A percentile compares a stretch with the other conserved stretches of the same genome.
Evolutionary conservation across 2,888 invertebrate genomes (phyloP).

Genomic region (Heliconius aoede): DNA sequence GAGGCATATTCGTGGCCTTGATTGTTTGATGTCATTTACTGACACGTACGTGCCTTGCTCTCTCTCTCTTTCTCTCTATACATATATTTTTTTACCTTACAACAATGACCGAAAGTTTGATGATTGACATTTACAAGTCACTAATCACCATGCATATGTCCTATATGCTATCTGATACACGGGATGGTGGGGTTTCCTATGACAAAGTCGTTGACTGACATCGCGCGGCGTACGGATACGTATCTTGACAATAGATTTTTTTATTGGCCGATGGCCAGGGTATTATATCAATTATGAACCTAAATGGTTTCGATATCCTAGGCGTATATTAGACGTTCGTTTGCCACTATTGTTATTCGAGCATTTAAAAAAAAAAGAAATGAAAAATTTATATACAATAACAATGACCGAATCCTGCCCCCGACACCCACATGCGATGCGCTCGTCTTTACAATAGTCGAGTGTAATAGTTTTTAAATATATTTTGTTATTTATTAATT

Average conservation of each 20-base stretch:
- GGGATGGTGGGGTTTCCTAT: conserved; percentile 65
- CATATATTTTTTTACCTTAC: conserved; percentile 50
- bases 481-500: conserved; percentile 32
- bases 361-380: conserved; percentile 54
- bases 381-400: conserved; percentile 48
- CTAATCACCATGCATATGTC: conserved; percentile 72
- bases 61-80: too few relatives aligned
- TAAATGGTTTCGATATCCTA: conserved; percentile 64
- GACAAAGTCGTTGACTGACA: conserved; percentile 69
- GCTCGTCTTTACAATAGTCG: conserved; percentile 27
- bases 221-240: conserved; percentile 56
- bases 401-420: conserved; percentile 41
- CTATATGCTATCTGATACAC: conserved; percentile 74
- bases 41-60: conserved; percentile 59
- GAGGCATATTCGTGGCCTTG: conserved; percentile 59
- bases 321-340: conserved; percentile 58
- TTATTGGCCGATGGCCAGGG: conserved; percentile 62
- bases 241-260: conserved; percentile 67
- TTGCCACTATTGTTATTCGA: conserved; percentile 68
- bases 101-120: conserved; percentile 60
- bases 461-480: conserved; percentile 30
- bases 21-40: conserved; percentile 57
- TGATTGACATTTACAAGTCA: conserved; percentile 72
- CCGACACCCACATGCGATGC: conserved; percentile 48
- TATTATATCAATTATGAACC: conserved; percentile 62